phyloP scores from a whole-genome alignment of 2,113 vertebrate species.

The Crotalus viridis region DNA sequence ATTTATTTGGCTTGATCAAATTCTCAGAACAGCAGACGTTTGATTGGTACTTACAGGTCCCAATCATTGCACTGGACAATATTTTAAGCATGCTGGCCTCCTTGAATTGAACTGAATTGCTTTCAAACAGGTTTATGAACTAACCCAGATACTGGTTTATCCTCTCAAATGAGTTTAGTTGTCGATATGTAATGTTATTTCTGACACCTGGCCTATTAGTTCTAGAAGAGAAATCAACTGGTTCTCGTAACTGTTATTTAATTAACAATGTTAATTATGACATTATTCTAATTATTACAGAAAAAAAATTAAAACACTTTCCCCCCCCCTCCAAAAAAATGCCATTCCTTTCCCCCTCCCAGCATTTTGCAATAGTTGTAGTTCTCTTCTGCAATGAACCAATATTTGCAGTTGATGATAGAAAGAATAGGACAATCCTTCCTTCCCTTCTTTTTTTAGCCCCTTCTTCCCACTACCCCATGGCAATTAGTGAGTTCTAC shows the following conservation, averaged over 20 bases:
- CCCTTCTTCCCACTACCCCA: neutral
- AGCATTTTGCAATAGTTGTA: neutral
- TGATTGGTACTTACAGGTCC: constrained; percentile 15
- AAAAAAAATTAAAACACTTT: neutral
- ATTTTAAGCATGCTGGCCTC: neutral
- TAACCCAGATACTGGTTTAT: neutral
- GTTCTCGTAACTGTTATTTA: neutral
- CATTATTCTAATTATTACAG: neutral
- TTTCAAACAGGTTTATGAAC: neutral
- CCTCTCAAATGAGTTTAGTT: neutral
- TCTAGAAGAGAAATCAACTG: neutral
- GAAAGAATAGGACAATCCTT: neutral
- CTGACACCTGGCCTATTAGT: neutral
- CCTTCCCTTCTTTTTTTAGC: neutral
- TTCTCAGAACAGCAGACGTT: constrained; percentile 17
- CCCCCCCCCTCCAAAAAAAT: neutral
- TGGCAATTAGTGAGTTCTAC: neutral
- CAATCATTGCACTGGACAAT: neutral
- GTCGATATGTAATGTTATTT: neutral
- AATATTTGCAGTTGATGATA: neutral
- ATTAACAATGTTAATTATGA: neutral
- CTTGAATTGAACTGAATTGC: neutral
- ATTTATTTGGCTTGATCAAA: constrained; percentile 14
- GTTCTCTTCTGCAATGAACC: neutral
- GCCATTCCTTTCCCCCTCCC: too few relatives aligned